A percentile compares a stretch with the other conserved stretches of the same genome.
These are phyloP conservation scores for Gorilla gorilla DNA, from an alignment of 2,113 vertebrate genomes.

Conservation along the genomic window DNA sequence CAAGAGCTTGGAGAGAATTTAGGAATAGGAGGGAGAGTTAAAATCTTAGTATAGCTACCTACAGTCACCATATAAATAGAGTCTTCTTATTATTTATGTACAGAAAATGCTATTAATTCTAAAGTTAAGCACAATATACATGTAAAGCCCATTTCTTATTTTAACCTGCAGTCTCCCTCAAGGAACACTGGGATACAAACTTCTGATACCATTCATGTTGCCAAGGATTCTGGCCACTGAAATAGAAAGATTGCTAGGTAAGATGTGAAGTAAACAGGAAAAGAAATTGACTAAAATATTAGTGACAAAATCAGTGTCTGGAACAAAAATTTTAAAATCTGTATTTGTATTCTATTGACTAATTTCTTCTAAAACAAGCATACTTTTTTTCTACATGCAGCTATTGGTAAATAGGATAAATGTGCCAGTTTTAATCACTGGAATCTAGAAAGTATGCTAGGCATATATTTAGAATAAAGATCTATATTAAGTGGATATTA, in stretches of 20 bases:
- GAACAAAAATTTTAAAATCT: background rate
- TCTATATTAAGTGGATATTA: background rate
- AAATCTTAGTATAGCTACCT: background rate
- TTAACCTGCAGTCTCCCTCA: background rate
- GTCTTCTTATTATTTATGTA: background rate
- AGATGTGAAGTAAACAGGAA: background rate
- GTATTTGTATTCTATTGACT: background rate
- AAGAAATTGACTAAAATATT: background rate
- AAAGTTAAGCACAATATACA: background rate
- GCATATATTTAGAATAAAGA: conserved; percentile 31
- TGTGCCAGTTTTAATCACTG: background rate
- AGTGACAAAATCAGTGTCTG: background rate
- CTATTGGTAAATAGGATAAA: background rate
- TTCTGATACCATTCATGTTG: background rate
- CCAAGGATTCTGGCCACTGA: background rate
- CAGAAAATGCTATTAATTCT: background rate
- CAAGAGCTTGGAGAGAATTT: background rate
- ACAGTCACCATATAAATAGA: background rate
- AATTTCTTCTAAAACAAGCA: background rate
- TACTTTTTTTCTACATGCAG: background rate
- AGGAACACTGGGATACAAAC: background rate
- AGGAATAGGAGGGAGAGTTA: background rate
- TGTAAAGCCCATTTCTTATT: background rate
- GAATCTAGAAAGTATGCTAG: background rate
- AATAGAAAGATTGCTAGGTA: background rate